Percentiles rank a stretch among this genome's conserved stretches.
Conservation (phyloP, 2,888 invertebrate species). For the Eutolmus rufibarbis region DNA sequence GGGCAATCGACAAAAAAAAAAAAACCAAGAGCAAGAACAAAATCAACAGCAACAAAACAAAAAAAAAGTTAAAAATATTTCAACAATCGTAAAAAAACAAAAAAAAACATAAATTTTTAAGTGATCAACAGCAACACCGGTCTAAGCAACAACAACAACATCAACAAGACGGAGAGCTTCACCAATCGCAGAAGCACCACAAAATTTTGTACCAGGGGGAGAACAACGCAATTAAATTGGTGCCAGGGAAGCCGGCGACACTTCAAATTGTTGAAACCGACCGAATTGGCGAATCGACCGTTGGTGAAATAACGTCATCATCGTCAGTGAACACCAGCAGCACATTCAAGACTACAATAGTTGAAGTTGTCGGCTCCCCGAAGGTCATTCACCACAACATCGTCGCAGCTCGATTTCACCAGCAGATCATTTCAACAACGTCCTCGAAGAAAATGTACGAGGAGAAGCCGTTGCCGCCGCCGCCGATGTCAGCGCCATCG, state of each 20-base stretch:
- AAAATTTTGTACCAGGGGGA: neutral
- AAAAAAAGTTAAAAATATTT: conserved; percentile 46
- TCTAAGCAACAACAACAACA: conserved; percentile 10
- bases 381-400: conserved; percentile 24
- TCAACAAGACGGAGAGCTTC: neutral
- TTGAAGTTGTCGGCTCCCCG: conserved; percentile 9
- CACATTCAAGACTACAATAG: conserved; percentile 20
- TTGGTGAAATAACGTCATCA: neutral
- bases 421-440: neutral
- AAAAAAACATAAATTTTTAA: conserved; percentile 41
- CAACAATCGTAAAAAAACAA: conserved; percentile 17
- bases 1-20: neutral
- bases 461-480: neutral
- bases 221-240: neutral
- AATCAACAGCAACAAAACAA: conserved; percentile 46
- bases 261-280: neutral
- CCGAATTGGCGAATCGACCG: neutral
- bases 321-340: neutral
- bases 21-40: conserved; percentile 27
- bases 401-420: neutral
- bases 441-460: conserved; percentile 9
- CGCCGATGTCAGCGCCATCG: too few relatives aligned
- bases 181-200: neutral
- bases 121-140: conserved; percentile 31
- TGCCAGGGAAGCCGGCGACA: neutral